Evolutionary conservation across 2,888 invertebrate genomes (phyloP).

Genomic region (Himalopsyche japonica): DNA sequence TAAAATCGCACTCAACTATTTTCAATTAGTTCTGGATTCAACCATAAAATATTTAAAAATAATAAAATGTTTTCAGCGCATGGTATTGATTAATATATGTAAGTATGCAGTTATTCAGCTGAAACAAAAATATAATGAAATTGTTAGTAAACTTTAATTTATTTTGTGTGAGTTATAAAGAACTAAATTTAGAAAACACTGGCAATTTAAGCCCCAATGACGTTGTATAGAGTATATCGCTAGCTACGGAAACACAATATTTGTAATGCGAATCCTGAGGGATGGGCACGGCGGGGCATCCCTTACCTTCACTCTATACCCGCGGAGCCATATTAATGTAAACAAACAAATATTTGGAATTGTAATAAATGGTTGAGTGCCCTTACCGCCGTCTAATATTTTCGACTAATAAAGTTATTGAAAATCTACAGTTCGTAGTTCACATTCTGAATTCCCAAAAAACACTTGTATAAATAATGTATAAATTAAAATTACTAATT

Average conservation of each 20-base stretch:
- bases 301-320: not conserved
- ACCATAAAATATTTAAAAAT: no score
- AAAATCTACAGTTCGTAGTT: not conserved
- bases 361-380: slow-evolving; percentile 39
- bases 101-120: no score
- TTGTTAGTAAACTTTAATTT: no score
- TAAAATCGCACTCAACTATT: no score
- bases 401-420: slow-evolving; percentile 30
- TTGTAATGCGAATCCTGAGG: slow-evolving; percentile 25
- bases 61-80: no score
- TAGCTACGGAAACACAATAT: slow-evolving; percentile 17
- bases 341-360: slow-evolving; percentile 40
- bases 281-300: slow-evolving; percentile 12
- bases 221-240: not conserved
- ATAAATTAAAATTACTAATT: no score
- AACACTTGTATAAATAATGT: no score
- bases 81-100: no score
- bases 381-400: slow-evolving; percentile 29
- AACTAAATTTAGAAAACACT: not conserved
- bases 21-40: no score
- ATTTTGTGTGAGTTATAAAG: no score
- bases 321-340: slow-evolving; percentile 22
- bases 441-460: not conserved
- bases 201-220: not conserved
- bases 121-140: no score